Evolutionary conservation across 2,797 vertebrate species (phyloP), one percentile per base, ranked within the genome.

Genomic region (Percopsis omiscomaycus): DNA sequence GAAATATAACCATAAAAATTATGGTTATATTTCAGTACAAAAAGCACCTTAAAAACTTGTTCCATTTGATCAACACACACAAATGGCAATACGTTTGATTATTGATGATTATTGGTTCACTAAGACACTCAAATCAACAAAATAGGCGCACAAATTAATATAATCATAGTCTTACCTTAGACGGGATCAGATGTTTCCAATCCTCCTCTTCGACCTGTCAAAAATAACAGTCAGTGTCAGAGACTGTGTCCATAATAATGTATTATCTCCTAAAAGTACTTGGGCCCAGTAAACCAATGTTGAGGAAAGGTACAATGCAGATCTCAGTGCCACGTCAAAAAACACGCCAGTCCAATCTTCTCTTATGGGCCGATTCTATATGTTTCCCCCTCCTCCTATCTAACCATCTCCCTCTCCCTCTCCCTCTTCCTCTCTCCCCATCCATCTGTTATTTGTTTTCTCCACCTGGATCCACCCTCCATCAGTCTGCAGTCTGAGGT

Each of bases 401-500:
- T n/a, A 16, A 1, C 51, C 51, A 16, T 32, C 30, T 32, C 30
- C 5, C 30, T 32, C 30, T 32, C 30, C 6, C 30, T 32, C 30
- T 32, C 30, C 30, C 30, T 32, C 22, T 57, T 15, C 0, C 44
- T 29, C 9, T 55, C 50, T 52, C 59, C 70, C 61, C 63, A 48
- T 78, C 77, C 84, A 88, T 86, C 86, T 85, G 88, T 74, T 81
- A 82, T 68, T 71, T 55, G 78, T 88, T 90, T 73, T 78, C 81
- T 65, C 80, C 86, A 86, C 85, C 83, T 90, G 87, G 83, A 85
- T 80, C 3, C 14, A 22, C 50, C 16, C 15, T 16, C 15, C 32
- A 81, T 86, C 84, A 81, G 76, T 86, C 77, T 79, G 77, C 80
- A 76, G 71, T 68, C 71, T 53, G 73, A 89, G 89, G 84, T 89